A percentile compares a stretch with the other conserved stretches of the same genome.
These are phyloP conservation scores for Dallia pectoralis DNA, from an alignment of 2,797 vertebrate species.

Conservation along the genomic window DNA sequence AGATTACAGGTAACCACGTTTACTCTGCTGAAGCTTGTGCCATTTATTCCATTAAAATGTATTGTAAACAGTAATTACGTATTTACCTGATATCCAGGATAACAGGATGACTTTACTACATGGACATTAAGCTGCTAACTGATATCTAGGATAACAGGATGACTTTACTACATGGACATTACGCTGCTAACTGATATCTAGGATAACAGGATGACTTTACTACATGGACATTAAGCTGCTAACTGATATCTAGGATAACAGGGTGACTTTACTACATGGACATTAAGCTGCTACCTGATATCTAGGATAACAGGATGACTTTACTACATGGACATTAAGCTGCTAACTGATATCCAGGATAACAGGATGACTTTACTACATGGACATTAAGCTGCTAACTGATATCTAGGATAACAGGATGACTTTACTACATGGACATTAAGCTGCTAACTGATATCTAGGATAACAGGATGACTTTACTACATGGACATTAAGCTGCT, in stretches of 20 bases:
- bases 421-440: neutral
- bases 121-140: neutral
- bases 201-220: neutral
- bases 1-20: neutral
- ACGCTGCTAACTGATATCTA: neutral
- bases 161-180: no score
- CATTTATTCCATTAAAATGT: neutral
- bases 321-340: neutral
- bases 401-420: neutral
- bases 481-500: neutral
- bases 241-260: neutral
- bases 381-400: neutral
- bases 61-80: no score
- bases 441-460: neutral
- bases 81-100: neutral
- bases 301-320: neutral
- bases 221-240: neutral
- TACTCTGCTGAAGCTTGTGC: neutral
- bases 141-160: no score
- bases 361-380: no score
- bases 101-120: neutral
- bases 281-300: neutral
- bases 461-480: no score
- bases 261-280: no score
- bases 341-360: neutral